Evolutionary conservation across 2,113 vertebrate species (phyloP).

Genomic region (Aplodontia rufa): DNA sequence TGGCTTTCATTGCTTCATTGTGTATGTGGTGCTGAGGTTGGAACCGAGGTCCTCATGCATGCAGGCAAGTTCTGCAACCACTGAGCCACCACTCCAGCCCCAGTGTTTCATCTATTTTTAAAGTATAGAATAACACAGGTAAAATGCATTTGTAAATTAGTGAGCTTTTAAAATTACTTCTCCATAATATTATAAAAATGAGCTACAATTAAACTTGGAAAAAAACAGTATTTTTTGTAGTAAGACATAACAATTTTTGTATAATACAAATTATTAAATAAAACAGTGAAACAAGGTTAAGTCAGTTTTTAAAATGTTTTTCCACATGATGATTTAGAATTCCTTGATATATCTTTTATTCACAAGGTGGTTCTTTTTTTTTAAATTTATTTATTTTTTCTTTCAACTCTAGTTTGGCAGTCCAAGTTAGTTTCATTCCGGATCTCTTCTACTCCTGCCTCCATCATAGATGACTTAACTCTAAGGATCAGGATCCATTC

Average conservation of each 20-base stretch:
- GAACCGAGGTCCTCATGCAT: no score
- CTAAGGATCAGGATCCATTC: not conserved
- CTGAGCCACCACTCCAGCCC: no score
- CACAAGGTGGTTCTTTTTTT: not conserved
- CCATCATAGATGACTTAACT: not conserved
- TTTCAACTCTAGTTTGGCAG: not conserved
- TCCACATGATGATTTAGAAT: not conserved
- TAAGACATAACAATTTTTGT: not conserved
- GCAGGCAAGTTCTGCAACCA: no score
- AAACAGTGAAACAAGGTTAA: not conserved
- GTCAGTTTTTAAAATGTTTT: not conserved
- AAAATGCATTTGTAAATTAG: conserved; percentile 24
- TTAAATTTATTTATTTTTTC: not conserved
- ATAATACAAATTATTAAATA: not conserved
- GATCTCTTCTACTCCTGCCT: not conserved
- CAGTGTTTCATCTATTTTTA: no score
- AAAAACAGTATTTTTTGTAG: not conserved
- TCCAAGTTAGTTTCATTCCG: not conserved
- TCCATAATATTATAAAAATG: not conserved
- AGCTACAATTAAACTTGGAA: not conserved
- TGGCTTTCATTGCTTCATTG: no score
- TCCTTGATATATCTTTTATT: not conserved
- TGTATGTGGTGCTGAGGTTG: no score
- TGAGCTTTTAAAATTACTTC: conserved; percentile 20
- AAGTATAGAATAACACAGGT: not conserved